Base-by-base conservation (phyloP, 2,113 vertebrate genomes). In the Xiphias gladius region DNA sequence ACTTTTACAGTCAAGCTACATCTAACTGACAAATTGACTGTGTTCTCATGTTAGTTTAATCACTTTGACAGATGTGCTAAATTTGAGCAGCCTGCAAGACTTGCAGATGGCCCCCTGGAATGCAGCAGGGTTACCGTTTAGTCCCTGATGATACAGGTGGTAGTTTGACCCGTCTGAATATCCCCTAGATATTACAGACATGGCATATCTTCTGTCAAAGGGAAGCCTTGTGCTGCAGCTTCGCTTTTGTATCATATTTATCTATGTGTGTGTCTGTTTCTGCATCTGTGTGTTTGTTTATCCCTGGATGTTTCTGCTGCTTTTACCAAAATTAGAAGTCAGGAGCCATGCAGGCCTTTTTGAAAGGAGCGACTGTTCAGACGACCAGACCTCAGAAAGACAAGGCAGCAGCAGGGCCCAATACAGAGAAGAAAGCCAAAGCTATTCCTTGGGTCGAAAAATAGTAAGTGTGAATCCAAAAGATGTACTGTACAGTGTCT, bases 391-490 rank as follows among this genome's bases (percentile, higher is more conserved):
- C 92, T 4, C 76, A 93, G 66, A 99, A 96, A 86, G 97, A 98
- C 50, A 96, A 95, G 82, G 89, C 92, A 41, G 41, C 91, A 24
- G 93, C 96, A 1, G 97, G 96, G 30, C 87, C 93, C 85, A 96
- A 95, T 68, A 93, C 95, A 37, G 97, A 99, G 73, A 98, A 96
- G 91, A 97, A 93, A 70, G 85, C 79, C 78, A 98, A 91, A 67
- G 92, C 95, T 7, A 55, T 98, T 13, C 98, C 98, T 0, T 99
- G 98, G 98, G 98, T 99, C 65, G 98, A 99, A 89, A 99, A 99
- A 96, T 99, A 99, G 98, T 99, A 96, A 96, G 97, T 89, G 14
- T 63, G 2, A 35, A 39, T 11, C 9, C 2, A 7, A 64, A 35
- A 62, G 7, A 0, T 16, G 8, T 11, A 7, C 8, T 71, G 4